These are phyloP conservation scores for Geotrupes spiniger DNA, from an alignment of 2,888 invertebrate species.

Conservation along the genomic window DNA sequence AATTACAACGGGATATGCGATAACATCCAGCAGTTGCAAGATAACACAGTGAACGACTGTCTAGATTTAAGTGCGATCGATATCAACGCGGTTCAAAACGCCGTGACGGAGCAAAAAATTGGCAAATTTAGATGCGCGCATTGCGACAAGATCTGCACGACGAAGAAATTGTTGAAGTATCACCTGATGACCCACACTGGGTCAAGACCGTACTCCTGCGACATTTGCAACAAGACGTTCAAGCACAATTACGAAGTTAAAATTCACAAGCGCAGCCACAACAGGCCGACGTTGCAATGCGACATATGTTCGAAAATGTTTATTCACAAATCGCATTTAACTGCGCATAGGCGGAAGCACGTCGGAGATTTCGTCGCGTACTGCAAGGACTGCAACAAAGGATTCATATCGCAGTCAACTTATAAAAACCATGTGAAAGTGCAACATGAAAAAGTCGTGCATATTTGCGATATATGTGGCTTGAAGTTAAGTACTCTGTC, in stretches of 20 bases:
- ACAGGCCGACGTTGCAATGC: conserved; percentile 58
- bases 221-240: conserved; percentile 43
- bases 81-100: too few species aligned
- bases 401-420: conserved; percentile 38
- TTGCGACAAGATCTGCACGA: conserved; percentile 39
- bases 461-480: conserved; percentile 53
- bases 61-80: too few species aligned
- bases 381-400: conserved; percentile 42
- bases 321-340: conserved; percentile 59
- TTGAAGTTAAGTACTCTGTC: conserved; percentile 50
- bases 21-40: conserved; percentile 2
- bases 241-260: conserved; percentile 42
- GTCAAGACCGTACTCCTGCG: conserved; percentile 39
- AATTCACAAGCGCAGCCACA: conserved; percentile 55
- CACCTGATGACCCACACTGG: conserved; percentile 43
- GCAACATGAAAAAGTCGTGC: conserved; percentile 36
- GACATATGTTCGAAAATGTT: conserved; percentile 60
- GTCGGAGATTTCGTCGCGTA: conserved; percentile 46
- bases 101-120: too few species aligned
- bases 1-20: conserved; percentile 2
- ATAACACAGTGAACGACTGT: too few species aligned
- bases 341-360: conserved; percentile 59
- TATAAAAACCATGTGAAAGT: conserved; percentile 38
- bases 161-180: conserved; percentile 43
- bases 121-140: conserved; percentile 38